Base-by-base conservation (phyloP, 2,113 vertebrate species). In the Leucopsar rothschildi region DNA sequence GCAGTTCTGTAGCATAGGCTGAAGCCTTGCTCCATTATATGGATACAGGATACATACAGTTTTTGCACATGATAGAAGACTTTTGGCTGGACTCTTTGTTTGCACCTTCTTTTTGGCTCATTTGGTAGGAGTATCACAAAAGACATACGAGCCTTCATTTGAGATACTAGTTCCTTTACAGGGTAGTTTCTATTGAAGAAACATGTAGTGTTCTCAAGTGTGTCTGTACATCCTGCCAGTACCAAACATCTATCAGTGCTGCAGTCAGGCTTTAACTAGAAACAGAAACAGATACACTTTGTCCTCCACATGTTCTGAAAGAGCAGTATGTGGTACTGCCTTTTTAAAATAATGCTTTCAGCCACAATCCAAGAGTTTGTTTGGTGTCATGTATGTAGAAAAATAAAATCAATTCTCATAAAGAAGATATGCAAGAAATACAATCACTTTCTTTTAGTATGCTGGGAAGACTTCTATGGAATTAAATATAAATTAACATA, bases 181-280 rank as follows among this genome's bases (percentile, higher is more conserved):
- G 55, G 28, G 47, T 83, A 75, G 56, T 95, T 97, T 91, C 69
- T 97, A 2, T n/a, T 88, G 52, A 93, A 71, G 82, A 92, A 91
- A 60, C 55, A 56, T 85, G 44, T 71, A 68, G 42, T 37, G 47
- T 82, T 93, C 60, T 93, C 72, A 94, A 94, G 55, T 91, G 61
- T 92, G 55, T 95, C 91, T 92, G 84, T 94, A 80, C 35, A 53
- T 77, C 75, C 63, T 92, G 21, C 91, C 70, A 44, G 45, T 92
- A 92, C 44, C 88, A 92, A 91, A 75, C 76, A 68, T 17, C 42
- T 75, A 15, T 82, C 42, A 37, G 17, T 37, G 17, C n/a, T 83
- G 39, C 68, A 73, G 35, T 68, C 20, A 13, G 44, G 52, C 42
- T 94, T 88, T 71, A 70, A 47, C 17, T 31, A 19, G 55, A 90